A percentile compares a stretch with the other conserved stretches of the same genome.
Conservation (phyloP, 2,888 invertebrate species). For the Acanthacorydalis orientalis region DNA sequence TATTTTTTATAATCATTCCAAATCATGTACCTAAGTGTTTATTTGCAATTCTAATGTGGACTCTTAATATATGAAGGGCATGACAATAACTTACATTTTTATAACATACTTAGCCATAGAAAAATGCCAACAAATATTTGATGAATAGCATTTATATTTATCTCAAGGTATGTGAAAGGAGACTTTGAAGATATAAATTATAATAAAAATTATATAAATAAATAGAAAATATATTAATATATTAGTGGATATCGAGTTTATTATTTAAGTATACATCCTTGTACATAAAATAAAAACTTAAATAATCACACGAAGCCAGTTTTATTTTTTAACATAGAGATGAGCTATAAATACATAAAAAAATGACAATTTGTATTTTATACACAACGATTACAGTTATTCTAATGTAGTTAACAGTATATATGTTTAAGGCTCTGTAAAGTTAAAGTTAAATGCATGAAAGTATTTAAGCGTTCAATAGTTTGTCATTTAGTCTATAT, state of each 20-base stretch:
- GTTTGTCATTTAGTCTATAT: not conserved
- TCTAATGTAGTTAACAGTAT: no score
- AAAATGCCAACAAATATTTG: not conserved
- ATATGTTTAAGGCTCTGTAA: not conserved
- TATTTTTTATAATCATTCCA: conserved; percentile 23
- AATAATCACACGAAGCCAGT: not conserved
- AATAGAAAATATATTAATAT: no score
- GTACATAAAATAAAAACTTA: not conserved
- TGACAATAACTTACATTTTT: conserved; percentile 1
- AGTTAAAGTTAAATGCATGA: not conserved
- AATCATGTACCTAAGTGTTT: conserved; percentile 28
- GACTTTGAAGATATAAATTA: not conserved
- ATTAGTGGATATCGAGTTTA: no score
- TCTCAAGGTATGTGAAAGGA: not conserved
- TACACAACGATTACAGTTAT: no score
- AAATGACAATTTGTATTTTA: no score
- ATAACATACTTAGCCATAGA: not conserved
- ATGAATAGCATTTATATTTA: not conserved
- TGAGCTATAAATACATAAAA: no score
- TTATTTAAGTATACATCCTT: not conserved
- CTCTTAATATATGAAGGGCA: conserved; percentile 6
- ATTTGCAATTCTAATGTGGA: conserved; percentile 25
- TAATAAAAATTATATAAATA: not conserved
- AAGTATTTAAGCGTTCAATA: not conserved
- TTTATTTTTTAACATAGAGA: no score